Evolutionary conservation across 1,140 invertebrate genomes (phyloP), one percentile per base, ranked within the genome.

Genomic region (Colletes gigas): DNA sequence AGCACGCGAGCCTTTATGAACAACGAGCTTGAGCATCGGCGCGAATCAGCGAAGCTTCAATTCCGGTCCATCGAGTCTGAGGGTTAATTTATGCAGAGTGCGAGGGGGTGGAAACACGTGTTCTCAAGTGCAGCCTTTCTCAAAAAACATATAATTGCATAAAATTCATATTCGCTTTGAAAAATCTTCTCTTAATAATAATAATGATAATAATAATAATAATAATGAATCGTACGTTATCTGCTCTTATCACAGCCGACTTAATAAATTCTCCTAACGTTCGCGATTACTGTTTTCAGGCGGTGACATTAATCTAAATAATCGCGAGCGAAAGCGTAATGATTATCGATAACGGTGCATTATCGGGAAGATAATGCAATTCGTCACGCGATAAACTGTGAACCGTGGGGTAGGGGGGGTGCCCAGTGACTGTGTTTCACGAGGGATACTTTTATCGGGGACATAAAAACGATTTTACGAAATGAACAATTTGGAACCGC

Each of bases 1-100:
- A 85, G 78, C 82, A 50, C 78, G 66, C 41, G 65, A 57, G 78
- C 62, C 82, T 72, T 65, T 84, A 83, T 77, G 83, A 83, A 88
- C 81, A 81, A 86, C 82, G 66, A 72, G 65, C 55, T 73, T 47
- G 82, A 83, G 81, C 83, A 89, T 79, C 73, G 72, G 44, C 54
- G 63, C 55, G 77, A 82, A 85, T 71, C 79, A 87, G 72, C 76
- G 67, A 44, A 60, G 55, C 21, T 76, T 54, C 67, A 73, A 81
- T 81, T 81, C 76, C 68, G 50, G 41, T 21, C 47, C 55, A 44
- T 41, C 62, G 47, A 47, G 12, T 65, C 52, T 47, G 72, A 8
- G 8, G 54, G 15, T 78, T 74, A 73, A 85, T 71, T 79, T 75
- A 78, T 54, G 72, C 62, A 4, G 12, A 44, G 30, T 5, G 3